A percentile compares a stretch with the other conserved stretches of the same genome.
phyloP scores from a whole-genome alignment of 2,797 vertebrate species.

The Macropodus opercularis region DNA sequence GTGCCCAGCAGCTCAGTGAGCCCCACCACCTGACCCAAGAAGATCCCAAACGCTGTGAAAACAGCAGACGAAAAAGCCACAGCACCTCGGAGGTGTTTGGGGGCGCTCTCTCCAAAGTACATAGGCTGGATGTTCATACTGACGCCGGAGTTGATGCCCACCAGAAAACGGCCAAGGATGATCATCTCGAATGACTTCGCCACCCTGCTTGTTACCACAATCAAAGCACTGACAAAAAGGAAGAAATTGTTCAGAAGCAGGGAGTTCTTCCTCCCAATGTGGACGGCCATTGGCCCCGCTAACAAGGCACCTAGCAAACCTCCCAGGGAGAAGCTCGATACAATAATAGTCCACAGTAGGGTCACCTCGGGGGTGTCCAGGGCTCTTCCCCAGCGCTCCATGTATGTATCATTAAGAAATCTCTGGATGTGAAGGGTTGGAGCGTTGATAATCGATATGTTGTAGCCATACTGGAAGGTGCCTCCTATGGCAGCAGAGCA shows the following conservation, averaged over 20 bases:
- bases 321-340: conserved; percentile 87
- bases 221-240: conserved; percentile 71
- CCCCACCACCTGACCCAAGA: conserved; percentile 88
- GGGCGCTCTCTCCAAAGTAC: conserved; percentile 92
- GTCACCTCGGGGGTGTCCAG: conserved; percentile 76
- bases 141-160: conserved; percentile 88
- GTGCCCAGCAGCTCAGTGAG: conserved; percentile 87
- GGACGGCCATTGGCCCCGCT: conserved; percentile 87
- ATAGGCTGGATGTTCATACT: conserved; percentile 93
- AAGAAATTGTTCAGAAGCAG: conserved; percentile 89
- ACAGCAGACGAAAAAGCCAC: conserved; percentile 88
- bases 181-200: conserved; percentile 90
- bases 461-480: conserved; percentile 94
- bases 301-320: conserved; percentile 85
- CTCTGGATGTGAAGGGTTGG: conserved; percentile 86
- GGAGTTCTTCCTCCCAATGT: conserved; percentile 86
- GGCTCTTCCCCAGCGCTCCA: conserved; percentile 72
- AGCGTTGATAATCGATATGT: conserved; percentile 90
- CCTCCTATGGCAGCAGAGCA: conserved; percentile 91
- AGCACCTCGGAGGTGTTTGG: conserved; percentile 85
- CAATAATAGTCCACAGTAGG: conserved; percentile 86
- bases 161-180: conserved; percentile 83
- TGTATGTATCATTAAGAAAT: conserved; percentile 89
- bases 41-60: conserved; percentile 88
- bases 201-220: conserved; percentile 80